Conservation (phyloP, 2,888 invertebrate genomes). For the Acleris emargana region DNA sequence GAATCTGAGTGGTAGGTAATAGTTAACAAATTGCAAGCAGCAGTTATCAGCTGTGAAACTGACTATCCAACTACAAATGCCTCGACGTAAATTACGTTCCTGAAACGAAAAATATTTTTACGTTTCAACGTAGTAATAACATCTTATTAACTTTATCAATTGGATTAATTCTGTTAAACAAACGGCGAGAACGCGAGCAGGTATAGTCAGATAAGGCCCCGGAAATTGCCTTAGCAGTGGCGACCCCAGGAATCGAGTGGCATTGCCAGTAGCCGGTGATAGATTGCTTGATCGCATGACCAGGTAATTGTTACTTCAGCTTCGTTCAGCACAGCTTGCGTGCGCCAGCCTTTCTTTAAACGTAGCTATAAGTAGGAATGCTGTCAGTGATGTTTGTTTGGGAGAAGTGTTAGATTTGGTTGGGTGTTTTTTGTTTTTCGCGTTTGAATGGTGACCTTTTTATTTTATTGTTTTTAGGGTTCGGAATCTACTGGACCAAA, state of each 20-base stretch:
- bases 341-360: constrained; percentile 64
- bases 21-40: too few relatives aligned
- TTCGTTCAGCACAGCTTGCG: constrained; percentile 67
- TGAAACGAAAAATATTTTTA: too few relatives aligned
- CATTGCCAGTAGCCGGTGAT: constrained; percentile 75
- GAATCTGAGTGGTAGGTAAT: too few relatives aligned
- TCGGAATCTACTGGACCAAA: too few relatives aligned
- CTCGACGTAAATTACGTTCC: too few relatives aligned
- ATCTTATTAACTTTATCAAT: constrained; percentile 63
- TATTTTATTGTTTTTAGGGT: too few relatives aligned
- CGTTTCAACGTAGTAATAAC: constrained; percentile 34
- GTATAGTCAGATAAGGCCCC: constrained; percentile 72
- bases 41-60: too few relatives aligned
- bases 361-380: constrained; percentile 41
- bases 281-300: constrained; percentile 79
- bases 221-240: constrained; percentile 78
- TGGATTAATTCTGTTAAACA: constrained; percentile 80
- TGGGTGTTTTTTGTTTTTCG: constrained; percentile 24
- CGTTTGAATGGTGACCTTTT: background rate
- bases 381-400: constrained; percentile 35
- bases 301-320: constrained; percentile 79
- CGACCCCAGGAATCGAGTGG: constrained; percentile 63
- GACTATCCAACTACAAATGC: too few relatives aligned
- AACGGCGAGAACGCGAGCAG: constrained; percentile 66
- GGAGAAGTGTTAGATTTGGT: constrained; percentile 26